Conservation (phyloP, 2,113 vertebrate genomes). For the Megaceryle maxima region DNA sequence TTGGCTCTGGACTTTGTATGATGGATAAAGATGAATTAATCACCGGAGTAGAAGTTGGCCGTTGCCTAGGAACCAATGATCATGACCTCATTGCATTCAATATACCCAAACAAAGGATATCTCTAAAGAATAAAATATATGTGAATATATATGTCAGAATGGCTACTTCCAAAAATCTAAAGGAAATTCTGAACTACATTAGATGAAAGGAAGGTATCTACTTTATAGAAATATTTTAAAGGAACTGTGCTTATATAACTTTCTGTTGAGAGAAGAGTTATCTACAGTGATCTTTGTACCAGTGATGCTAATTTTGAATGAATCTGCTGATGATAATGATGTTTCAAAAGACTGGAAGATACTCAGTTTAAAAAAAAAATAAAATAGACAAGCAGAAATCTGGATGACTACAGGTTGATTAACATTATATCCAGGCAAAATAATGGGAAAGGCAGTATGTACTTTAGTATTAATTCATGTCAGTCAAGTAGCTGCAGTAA, state of each 20-base stretch:
- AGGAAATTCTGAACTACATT: background rate
- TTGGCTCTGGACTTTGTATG: slow-evolving; percentile 9
- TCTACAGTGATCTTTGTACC: background rate
- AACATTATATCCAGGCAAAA: background rate
- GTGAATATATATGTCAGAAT: background rate
- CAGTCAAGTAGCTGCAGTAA: background rate
- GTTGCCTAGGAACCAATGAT: slow-evolving; percentile 62
- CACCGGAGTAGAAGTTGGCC: slow-evolving; percentile 50
- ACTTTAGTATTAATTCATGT: background rate
- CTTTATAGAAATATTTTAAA: background rate
- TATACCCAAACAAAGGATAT: slow-evolving; percentile 13
- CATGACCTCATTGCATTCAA: slow-evolving; percentile 58
- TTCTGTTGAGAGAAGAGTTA: background rate
- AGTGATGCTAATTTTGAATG: background rate
- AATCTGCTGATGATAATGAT: background rate
- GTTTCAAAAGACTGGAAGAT: background rate
- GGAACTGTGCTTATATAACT: background rate
- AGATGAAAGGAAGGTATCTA: background rate
- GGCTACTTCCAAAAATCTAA: background rate
- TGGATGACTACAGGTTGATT: background rate
- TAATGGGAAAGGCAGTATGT: background rate
- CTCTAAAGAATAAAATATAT: background rate
- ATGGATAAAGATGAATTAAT: slow-evolving; percentile 58
- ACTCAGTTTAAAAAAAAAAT: background rate
- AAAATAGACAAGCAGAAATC: background rate